A percentile compares a stretch with the other conserved stretches of the same genome.
Evolutionary conservation across 2,797 vertebrate genomes (phyloP).

Genomic region (Synaphobranchus kaupii): DNA sequence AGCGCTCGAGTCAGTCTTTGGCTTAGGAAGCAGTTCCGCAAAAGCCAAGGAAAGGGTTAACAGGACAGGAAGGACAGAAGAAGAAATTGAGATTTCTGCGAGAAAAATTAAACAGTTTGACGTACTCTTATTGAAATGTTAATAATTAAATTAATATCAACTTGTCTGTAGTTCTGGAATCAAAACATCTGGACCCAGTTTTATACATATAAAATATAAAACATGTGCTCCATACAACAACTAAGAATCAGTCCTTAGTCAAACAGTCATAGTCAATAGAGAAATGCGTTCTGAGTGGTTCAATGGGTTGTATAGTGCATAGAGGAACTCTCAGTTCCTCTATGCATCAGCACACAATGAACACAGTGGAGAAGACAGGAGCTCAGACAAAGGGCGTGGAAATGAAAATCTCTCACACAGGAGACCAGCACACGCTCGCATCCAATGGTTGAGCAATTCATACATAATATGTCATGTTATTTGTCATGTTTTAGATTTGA

Average conservation of each 20-base stretch:
- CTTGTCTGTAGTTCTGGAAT: background rate
- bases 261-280: background rate
- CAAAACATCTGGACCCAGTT: background rate
- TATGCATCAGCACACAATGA: background rate
- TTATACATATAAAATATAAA: too few species aligned
- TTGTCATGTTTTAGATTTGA: background rate
- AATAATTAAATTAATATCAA: background rate
- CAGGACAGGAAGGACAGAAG: slow-evolving; percentile 46
- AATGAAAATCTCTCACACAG: background rate
- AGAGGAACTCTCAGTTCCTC: background rate
- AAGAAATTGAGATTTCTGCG: slow-evolving; percentile 41
- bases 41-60: slow-evolving; percentile 46
- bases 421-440: background rate
- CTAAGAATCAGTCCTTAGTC: background rate
- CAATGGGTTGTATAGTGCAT: background rate
- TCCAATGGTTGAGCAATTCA: background rate
- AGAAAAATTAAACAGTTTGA: background rate
- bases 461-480: background rate
- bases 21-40: slow-evolving; percentile 44
- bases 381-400: background rate
- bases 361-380: background rate
- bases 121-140: background rate
- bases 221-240: background rate
- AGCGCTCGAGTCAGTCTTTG: slow-evolving; percentile 51
- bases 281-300: background rate